Evolutionary conservation across 2,113 vertebrate genomes (phyloP).

Genomic region (Siniperca chuatsi): DNA sequence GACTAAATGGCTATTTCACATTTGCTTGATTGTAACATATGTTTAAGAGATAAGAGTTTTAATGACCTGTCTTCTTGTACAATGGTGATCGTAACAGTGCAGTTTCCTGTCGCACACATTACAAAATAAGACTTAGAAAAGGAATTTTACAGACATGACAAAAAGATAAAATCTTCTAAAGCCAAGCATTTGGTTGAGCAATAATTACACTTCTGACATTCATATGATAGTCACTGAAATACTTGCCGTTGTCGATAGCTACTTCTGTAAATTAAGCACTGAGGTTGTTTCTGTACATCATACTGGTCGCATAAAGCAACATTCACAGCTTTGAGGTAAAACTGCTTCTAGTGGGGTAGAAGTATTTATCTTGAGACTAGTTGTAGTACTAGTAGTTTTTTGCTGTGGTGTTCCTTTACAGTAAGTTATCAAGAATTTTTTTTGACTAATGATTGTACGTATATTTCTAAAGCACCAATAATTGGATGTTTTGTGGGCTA

Average conservation of each 20-base stretch:
- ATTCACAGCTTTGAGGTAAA: conserved; percentile 45
- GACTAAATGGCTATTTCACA: conserved; percentile 11
- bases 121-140: conserved; percentile 36
- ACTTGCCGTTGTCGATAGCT: conserved; percentile 18
- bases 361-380: conserved; percentile 9
- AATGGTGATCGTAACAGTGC: conserved; percentile 19
- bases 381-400: not conserved
- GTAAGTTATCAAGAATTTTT: not conserved
- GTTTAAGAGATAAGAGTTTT: not conserved
- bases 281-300: conserved; percentile 31
- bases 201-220: conserved; percentile 29
- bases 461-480: conserved; percentile 38
- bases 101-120: conserved; percentile 28
- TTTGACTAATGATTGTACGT: conserved; percentile 14
- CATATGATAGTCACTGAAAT: conserved; percentile 15
- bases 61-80: conserved; percentile 25
- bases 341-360: not conserved
- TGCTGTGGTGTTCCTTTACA: conserved; percentile 10
- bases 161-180: conserved; percentile 16
- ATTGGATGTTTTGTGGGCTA: conserved; percentile 8
- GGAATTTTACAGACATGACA: conserved; percentile 18
- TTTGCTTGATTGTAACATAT: conserved; percentile 38
- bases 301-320: conserved; percentile 13
- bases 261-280: conserved; percentile 28
- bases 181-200: conserved; percentile 47